Base-by-base conservation (phyloP, 2,888 invertebrate species). In the Saturnia pavonia region DNA sequence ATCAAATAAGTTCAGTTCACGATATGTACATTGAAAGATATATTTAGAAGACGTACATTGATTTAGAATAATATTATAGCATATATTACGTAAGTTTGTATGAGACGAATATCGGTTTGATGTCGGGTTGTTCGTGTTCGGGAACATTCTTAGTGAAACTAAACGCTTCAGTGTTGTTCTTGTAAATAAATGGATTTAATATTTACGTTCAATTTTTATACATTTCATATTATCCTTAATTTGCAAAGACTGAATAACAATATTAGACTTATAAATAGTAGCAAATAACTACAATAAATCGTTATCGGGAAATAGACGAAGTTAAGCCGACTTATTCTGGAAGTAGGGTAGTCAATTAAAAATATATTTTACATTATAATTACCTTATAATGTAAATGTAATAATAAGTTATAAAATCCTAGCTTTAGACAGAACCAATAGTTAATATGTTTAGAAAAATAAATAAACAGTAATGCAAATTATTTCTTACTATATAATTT, bases 21-120 rank as follows among this genome's bases (percentile, higher is more conserved):
- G 70, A 70, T 77, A 75, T 76, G 68, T 77, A 76, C 75, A 75
- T 71, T 66, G 66, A 75, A 74, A 74, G 75, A 74, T 12, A n/a
- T 54, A 8, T 43, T 7, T 43, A 43, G 43, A 12, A 43, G 43
- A 43, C 43, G 11, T 9, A 22, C 9, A 54, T 22, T 54, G 11
- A 22, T 54, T 54, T 54, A 54, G 1, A 54, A 22, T 22, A 11
- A 22, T 51, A 34, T 34, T 34, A 19, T 54, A 54, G 34, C 6
- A 34, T 34, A 34, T 34, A 2, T 34, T 34, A 34, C 34, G 34
- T 34, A 2, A 34, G 34, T 34, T 34, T 34, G 2, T 34, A 34
- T 34, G 34, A 6, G 34, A 34, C 34, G 34, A 4, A 2, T 2
- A 6, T 34, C 34, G 34, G 34, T 34, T 6, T 6, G 34, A 34